A percentile compares a stretch with the other conserved stretches of the same genome.
Conservation (phyloP, 2,113 vertebrate species). For the Nannobrachium achirus region DNA sequence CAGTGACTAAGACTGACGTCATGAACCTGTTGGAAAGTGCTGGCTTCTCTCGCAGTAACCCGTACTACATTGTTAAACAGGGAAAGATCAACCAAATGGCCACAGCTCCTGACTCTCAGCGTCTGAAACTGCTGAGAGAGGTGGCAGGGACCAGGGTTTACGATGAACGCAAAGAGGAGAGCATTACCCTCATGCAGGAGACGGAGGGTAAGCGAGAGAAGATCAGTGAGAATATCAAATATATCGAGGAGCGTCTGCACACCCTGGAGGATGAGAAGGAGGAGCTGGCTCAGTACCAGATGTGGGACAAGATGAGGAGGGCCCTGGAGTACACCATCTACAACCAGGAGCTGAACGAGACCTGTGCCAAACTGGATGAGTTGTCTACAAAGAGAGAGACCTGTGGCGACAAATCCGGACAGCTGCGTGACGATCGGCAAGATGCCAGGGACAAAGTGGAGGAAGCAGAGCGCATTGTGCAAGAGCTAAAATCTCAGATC, state of each 20-base stretch:
- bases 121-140: slow-evolving; percentile 94
- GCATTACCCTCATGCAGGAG: slow-evolving; percentile 99
- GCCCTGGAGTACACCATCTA: slow-evolving; percentile 99
- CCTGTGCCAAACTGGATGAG: slow-evolving; percentile 97
- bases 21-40: slow-evolving; percentile 99
- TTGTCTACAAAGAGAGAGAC: slow-evolving; percentile 96
- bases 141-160: slow-evolving; percentile 98
- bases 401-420: slow-evolving; percentile 97
- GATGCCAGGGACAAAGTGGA: slow-evolving; percentile 99
- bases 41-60: slow-evolving; percentile 99
- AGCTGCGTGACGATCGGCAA: slow-evolving; percentile 96
- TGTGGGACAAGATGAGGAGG: slow-evolving; percentile 99
- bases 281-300: slow-evolving; percentile 98
- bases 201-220: slow-evolving; percentile 99
- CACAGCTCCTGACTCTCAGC: slow-evolving; percentile 97
- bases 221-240: slow-evolving; percentile 97
- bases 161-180: slow-evolving; percentile 98
- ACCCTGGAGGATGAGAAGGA: slow-evolving; percentile 98
- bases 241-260: slow-evolving; percentile 97
- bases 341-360: slow-evolving; percentile 99
- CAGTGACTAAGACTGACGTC: slow-evolving; percentile 99
- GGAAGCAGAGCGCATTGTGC: slow-evolving; percentile 95
- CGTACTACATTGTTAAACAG: slow-evolving; percentile 99
- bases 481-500: slow-evolving; percentile 96
- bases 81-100: slow-evolving; percentile 99